These are phyloP conservation scores for Vollenhovia emeryi DNA, from an alignment of 1,140 invertebrate species.

Conservation along the genomic window DNA sequence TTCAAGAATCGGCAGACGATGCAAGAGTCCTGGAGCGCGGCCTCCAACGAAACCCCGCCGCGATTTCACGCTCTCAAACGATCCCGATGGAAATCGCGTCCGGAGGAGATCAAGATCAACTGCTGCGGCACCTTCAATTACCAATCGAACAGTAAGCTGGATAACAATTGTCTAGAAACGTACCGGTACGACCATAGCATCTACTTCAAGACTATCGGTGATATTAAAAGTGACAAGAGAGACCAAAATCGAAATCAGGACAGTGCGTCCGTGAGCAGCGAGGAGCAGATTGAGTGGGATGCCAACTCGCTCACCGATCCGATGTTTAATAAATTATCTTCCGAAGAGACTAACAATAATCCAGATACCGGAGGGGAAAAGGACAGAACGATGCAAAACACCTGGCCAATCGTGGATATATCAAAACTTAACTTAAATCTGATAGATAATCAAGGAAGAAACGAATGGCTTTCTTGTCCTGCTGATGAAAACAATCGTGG, in stretches of 20 bases:
- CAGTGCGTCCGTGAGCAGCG: conserved; percentile 31
- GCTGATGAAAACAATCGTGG: neutral
- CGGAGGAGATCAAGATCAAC: conserved; percentile 79
- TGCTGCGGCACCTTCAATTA: conserved; percentile 80
- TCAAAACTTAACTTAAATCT: conserved; percentile 59
- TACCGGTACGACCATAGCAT: conserved; percentile 84
- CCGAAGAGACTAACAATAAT: neutral
- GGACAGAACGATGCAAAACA: neutral
- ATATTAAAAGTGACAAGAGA: conserved; percentile 72
- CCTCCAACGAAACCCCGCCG: conserved; percentile 61
- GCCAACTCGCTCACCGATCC: conserved; percentile 53
- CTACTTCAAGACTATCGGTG: conserved; percentile 83
- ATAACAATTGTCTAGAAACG: conserved; percentile 80
- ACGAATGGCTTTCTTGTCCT: neutral
- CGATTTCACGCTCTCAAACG: conserved; percentile 65
- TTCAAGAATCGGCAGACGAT: conserved; percentile 72
- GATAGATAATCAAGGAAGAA: neutral
- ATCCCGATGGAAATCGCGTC: conserved; percentile 55
- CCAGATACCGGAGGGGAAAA: neutral
- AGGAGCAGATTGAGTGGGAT: conserved; percentile 71
- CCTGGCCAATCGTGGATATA: conserved; percentile 71
- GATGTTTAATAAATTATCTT: conserved; percentile 46
- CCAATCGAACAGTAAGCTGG: conserved; percentile 79
- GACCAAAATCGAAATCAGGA: conserved; percentile 13
- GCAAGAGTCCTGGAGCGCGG: conserved; percentile 69